Conservation (phyloP, 92 coral and sea anemone genomes). For the Virgularia gustaviana region DNA sequence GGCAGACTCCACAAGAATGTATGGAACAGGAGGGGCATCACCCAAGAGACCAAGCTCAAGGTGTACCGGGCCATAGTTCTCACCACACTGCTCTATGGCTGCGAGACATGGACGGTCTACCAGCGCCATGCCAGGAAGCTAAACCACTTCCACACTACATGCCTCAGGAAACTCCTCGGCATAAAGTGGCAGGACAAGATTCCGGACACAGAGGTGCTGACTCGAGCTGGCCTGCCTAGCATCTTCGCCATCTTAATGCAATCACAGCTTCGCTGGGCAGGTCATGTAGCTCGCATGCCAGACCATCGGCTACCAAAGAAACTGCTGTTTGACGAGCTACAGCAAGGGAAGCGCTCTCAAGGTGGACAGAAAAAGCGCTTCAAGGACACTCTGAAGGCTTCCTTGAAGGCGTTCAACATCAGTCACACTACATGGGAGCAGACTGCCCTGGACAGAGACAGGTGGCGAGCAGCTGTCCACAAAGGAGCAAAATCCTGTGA, state of each 20-base stretch:
- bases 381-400: constrained; percentile 19
- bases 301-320: constrained; percentile 39
- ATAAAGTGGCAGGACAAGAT: constrained; percentile 16
- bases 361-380: constrained; percentile 14
- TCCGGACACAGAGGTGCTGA: constrained; percentile 35
- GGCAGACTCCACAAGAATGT: constrained; percentile 34
- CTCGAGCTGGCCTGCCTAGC: constrained; percentile 14
- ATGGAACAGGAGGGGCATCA: constrained; percentile 30
- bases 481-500: background rate
- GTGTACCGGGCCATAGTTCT: constrained; percentile 40
- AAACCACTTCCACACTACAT: constrained; percentile 34
- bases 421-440: constrained; percentile 17
- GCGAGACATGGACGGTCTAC: constrained; percentile 42
- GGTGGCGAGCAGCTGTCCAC: background rate
- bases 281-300: constrained; percentile 43
- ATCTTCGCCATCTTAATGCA: constrained; percentile 11
- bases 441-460: background rate
- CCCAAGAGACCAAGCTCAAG: constrained; percentile 17
- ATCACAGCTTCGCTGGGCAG: constrained; percentile 47
- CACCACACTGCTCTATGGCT: constrained; percentile 19
- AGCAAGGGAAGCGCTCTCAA: constrained; percentile 25
- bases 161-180: constrained; percentile 19
- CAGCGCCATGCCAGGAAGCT: constrained; percentile 11
- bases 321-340: constrained; percentile 21
- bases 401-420: constrained; percentile 1